Conservation (phyloP, 2,888 invertebrate species). For the Chaitophorus viminalis region DNA sequence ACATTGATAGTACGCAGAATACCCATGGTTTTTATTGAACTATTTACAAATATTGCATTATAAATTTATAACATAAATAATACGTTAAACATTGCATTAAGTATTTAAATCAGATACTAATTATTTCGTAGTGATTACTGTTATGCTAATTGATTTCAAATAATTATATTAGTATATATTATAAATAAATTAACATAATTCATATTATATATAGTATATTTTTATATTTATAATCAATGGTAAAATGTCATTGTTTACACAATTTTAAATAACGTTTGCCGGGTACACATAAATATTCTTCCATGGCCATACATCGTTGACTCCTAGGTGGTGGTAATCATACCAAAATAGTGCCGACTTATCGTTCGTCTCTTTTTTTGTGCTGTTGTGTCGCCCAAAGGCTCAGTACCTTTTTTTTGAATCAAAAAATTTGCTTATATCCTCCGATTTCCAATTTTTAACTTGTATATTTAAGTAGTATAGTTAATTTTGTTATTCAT, state of each 20-base stretch:
- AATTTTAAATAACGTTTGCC: neutral
- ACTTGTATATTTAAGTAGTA: constrained; percentile 54
- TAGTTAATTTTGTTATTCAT: constrained; percentile 52
- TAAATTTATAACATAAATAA: too few relatives aligned
- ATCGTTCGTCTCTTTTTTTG: constrained; percentile 56
- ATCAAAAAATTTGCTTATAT: neutral
- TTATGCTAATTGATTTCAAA: too few relatives aligned
- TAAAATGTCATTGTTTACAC: neutral
- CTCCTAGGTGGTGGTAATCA: constrained; percentile 58
- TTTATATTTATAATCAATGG: too few relatives aligned
- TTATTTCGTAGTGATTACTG: too few relatives aligned
- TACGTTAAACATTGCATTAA: too few relatives aligned
- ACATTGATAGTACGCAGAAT: too few relatives aligned
- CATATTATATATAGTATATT: too few relatives aligned
- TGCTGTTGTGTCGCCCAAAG: constrained; percentile 61
- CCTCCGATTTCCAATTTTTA: neutral
- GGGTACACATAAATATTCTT: constrained; percentile 12
- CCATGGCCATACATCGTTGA: constrained; percentile 37
- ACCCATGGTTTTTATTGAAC: too few relatives aligned
- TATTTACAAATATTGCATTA: too few relatives aligned
- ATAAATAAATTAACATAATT: too few relatives aligned
- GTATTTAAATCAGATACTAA: too few relatives aligned
- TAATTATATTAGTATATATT: too few relatives aligned
- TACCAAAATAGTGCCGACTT: constrained; percentile 57
- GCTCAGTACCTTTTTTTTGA: constrained; percentile 42